These are phyloP conservation scores for Arvicanthis niloticus DNA, from an alignment of 2,113 vertebrate species.

Conservation along the genomic window DNA sequence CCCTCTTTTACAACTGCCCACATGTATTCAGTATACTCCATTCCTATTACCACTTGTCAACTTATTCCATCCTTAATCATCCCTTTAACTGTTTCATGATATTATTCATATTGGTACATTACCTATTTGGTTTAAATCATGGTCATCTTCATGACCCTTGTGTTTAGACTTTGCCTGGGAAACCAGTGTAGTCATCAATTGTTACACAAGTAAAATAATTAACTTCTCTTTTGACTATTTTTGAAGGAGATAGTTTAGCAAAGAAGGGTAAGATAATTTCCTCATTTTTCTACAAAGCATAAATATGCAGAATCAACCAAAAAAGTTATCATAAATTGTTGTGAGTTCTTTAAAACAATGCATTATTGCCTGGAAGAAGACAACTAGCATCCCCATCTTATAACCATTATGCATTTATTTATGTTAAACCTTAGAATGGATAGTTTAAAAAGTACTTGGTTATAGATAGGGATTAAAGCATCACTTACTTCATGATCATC, in stretches of 20 bases:
- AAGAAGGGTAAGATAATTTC: background rate
- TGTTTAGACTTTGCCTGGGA: background rate
- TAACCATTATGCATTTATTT: background rate
- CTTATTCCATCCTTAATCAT: too few relatives aligned
- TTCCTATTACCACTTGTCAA: too few relatives aligned
- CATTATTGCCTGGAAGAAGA: background rate
- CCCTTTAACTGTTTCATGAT: too few relatives aligned
- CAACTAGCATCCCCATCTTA: too few relatives aligned
- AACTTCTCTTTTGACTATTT: background rate
- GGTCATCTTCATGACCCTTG: background rate
- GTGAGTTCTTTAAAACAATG: background rate
- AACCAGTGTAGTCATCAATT: background rate
- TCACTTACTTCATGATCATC: too few relatives aligned
- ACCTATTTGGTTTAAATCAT: background rate
- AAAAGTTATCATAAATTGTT: background rate
- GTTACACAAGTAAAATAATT: background rate
- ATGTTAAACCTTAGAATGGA: background rate
- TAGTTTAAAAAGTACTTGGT: background rate
- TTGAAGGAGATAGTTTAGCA: too few relatives aligned
- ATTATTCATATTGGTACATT: too few relatives aligned
- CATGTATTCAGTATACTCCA: too few relatives aligned
- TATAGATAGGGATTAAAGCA: background rate
- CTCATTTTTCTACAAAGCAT: background rate
- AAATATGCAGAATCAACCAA: background rate
- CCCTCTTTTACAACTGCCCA: background rate